Evolutionary conservation across 2,797 vertebrate genomes (phyloP), one percentile per base, ranked within the genome.

Genomic region (Sebastes iracundus): DNA sequence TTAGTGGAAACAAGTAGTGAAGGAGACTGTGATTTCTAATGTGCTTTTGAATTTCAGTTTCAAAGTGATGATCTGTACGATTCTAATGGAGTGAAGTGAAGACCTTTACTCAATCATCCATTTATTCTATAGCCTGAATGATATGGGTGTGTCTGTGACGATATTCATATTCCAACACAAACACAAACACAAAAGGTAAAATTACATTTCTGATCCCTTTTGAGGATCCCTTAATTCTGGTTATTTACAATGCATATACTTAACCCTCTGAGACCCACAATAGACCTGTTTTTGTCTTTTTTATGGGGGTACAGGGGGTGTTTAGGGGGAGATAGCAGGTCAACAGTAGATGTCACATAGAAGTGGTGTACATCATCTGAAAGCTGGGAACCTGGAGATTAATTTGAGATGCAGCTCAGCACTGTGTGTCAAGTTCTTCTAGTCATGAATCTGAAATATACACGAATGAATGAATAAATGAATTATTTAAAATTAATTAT

Each of bases 261-360:
- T 38, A 38, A 38, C 13, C 35, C 35, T 38, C 35, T 13, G 35
- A 38, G 1, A 38, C 35, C 35, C 35, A 38, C 35, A 38, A 38
- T 38, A 38, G 1, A 14, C 13, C 13, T 0, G 0, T 38, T 38
- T 38, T 6, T 6, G 35, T 38, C 35, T 38, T 38, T 38, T 38
- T 14, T 14, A 38, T 0, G 5, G 12, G 13, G 5, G 13, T 38
- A 0, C 35, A 14, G 2, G 2, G 13, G 35, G 0, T 38, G 2
- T 14, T 38, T 38, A 0, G 13, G 2, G 13, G 13, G 35, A 6
- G 0, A 38, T 38, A 38, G 35, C 35, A 38, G 35, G 13, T 38
- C 35, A 38, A 6, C 35, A 14, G 13, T 38, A 38, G 35, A 38
- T 38, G 35, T 38, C 35, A 14, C 13, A 38, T 38, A 38, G 35